Percentiles rank a stretch among this genome's conserved stretches.
These are phyloP conservation scores for Lamellibrachia columna DNA, from an alignment of 2,888 invertebrate genomes.

Conservation along the genomic window DNA sequence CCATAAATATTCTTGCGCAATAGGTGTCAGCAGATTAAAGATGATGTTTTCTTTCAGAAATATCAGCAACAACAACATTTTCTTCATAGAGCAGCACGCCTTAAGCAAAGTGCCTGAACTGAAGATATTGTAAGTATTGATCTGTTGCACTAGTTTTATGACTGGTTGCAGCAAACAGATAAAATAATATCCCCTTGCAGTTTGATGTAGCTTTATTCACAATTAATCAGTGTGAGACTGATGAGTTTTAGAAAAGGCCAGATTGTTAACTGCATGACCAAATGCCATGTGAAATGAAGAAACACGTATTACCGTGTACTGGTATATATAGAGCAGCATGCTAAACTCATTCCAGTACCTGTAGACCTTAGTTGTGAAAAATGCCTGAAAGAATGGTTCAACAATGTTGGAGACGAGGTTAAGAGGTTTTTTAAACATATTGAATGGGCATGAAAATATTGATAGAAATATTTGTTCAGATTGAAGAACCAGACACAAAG, in stretches of 20 bases:
- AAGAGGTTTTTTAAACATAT: too few relatives aligned
- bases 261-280: not conserved
- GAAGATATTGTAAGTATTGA: constrained; percentile 20
- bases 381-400: too few relatives aligned
- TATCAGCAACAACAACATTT: constrained; percentile 26
- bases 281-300: not conserved
- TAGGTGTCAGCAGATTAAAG: not conserved
- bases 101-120: constrained; percentile 13
- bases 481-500: too few relatives aligned
- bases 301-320: not conserved
- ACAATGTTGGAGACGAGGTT: too few relatives aligned
- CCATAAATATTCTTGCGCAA: too few relatives aligned
- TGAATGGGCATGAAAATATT: too few relatives aligned
- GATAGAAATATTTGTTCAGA: too few relatives aligned
- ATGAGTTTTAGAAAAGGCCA: not conserved
- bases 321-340: too few relatives aligned
- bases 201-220: not conserved
- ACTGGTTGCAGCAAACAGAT: not conserved
- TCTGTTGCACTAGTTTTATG: too few relatives aligned
- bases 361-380: too few relatives aligned
- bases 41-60: constrained; percentile 21
- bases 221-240: not conserved
- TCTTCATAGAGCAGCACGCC: constrained; percentile 22
- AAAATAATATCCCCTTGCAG: not conserved
- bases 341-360: too few relatives aligned